Base-by-base conservation (phyloP, 1,140 invertebrate genomes). In the Drosophila lacteicornis region DNA sequence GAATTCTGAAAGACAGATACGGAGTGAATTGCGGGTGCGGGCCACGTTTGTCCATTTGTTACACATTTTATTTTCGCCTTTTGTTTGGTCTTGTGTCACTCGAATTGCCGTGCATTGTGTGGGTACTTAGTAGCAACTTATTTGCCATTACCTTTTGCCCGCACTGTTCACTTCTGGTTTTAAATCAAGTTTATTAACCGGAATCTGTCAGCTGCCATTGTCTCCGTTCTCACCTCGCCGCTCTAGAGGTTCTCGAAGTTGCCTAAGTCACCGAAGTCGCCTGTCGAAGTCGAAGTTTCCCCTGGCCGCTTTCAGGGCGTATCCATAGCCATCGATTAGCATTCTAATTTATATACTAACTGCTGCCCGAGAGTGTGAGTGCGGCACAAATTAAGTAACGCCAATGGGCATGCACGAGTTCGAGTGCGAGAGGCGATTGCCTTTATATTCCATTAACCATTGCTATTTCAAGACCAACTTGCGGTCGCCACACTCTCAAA, bases 181-280 rank as follows among this genome's bases (percentile, higher is more conserved):
- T 90, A 79, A 90, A 90, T 90, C 85, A 90, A 90, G 85, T 90
- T 90, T 90, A 90, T 90, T 90, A 90, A 90, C 85, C 85, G 85
- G 85, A 90, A 90, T 90, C 69, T 46, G 65, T 65, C 66, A 75
- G 80, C 75, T 58, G 69, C 71, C 79, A 84, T 84, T 84, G 77
- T 83, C 49, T 45, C 30, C 36, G 25, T 65, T 49, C 66, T 33
- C 45, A 40, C 47, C 50, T 49, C 65, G 9, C 43, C 42, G 59
- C n/a, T 62, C 66, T 56, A 9, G 42, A 30, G 57, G 46, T 55
- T 30, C 45, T 68, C 8, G 50, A 33, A 51, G 49, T 30, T 30
- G n/a, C 50, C 50, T 19, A 19, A 36, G 50, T 11, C n/a, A n/a
- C 2, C 15, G 0, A 15, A 25, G 47, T 36, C 33, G 40, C 40